These are phyloP conservation scores for Antechinus stuartii DNA, from an alignment of 2,113 vertebrate species.

Conservation along the genomic window DNA sequence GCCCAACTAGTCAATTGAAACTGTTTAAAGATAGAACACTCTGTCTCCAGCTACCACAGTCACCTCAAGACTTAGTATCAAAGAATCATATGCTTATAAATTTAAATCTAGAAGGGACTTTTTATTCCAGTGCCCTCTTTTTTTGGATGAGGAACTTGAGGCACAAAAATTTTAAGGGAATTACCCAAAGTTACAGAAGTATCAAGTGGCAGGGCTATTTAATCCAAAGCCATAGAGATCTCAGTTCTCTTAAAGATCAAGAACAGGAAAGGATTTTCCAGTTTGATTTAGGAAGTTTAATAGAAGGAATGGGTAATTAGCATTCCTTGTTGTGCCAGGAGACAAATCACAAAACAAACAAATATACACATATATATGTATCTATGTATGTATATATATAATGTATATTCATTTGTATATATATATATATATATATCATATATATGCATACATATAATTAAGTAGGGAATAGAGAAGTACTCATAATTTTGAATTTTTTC, in stretches of 20 bases:
- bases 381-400: neutral
- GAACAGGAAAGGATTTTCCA: neutral
- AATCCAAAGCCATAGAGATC: neutral
- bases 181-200: neutral
- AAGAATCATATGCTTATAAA: neutral
- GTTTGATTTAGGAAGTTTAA: neutral
- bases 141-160: neutral
- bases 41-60: neutral
- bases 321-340: accelerated
- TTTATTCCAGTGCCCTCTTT: neutral
- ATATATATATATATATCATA: neutral
- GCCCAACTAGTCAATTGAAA: neutral
- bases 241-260: neutral
- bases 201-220: neutral
- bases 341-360: neutral
- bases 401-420: neutral
- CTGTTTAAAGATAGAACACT: neutral
- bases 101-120: neutral
- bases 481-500: neutral
- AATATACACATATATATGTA: too few species aligned
- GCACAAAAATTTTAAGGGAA: neutral
- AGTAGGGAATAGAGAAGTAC: neutral
- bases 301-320: neutral
- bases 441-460: neutral
- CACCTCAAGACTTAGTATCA: neutral